These are phyloP conservation scores for Parnassius mnemosyne DNA, from an alignment of 2,888 invertebrate species.

Conservation along the genomic window DNA sequence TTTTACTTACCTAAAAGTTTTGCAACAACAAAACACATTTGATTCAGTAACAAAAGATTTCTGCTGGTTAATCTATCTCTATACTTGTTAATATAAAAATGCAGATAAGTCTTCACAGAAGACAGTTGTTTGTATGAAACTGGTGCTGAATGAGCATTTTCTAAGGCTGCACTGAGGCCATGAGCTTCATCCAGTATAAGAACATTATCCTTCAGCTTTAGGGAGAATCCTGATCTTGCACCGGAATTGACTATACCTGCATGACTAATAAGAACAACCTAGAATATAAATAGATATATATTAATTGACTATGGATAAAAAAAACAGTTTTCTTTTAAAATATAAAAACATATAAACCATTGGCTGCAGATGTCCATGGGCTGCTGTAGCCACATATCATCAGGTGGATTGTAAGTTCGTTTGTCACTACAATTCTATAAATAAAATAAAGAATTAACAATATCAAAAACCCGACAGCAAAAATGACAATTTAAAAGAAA, in stretches of 20 bases:
- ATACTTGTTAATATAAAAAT: slow-evolving; percentile 87
- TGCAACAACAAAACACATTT: slow-evolving; percentile 88
- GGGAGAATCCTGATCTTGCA: slow-evolving; percentile 60
- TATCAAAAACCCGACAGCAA: too few relatives aligned
- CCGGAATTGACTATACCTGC: slow-evolving; percentile 70
- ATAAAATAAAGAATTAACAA: too few relatives aligned
- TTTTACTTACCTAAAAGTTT: slow-evolving; percentile 78
- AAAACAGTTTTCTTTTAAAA: too few relatives aligned
- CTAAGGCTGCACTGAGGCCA: slow-evolving; percentile 94
- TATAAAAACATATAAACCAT: too few relatives aligned
- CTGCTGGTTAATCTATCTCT: slow-evolving; percentile 86
- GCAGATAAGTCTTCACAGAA: slow-evolving; percentile 83
- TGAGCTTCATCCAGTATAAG: slow-evolving; percentile 98
- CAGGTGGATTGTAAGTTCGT: too few relatives aligned
- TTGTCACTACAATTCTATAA: too few relatives aligned
- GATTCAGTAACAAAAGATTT: slow-evolving; percentile 90
- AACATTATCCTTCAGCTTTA: slow-evolving; percentile 84
- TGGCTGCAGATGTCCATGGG: too few relatives aligned
- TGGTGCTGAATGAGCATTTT: slow-evolving; percentile 90
- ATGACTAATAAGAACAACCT: slow-evolving; percentile 71
- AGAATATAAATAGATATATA: slow-evolving; percentile 28
- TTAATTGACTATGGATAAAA: too few relatives aligned
- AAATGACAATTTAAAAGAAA: too few relatives aligned
- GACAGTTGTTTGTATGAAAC: slow-evolving; percentile 84
- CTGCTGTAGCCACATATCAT: too few relatives aligned